Evolutionary conservation across 2,113 vertebrate species (phyloP), one percentile per base, ranked within the genome.

Genomic region (Turnix velox): DNA sequence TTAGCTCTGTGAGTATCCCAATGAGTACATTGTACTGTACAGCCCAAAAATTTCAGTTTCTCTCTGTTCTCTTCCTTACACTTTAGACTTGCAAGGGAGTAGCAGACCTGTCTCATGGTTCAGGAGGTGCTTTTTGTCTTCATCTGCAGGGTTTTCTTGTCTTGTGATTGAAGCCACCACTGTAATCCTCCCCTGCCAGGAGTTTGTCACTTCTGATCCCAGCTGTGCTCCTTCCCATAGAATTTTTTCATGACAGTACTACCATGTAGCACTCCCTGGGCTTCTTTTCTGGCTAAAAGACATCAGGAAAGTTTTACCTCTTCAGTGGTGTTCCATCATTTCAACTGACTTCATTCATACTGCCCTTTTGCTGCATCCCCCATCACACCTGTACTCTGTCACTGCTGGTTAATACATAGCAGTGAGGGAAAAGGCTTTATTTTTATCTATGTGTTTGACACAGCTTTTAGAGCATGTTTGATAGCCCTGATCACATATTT

Each of bases 231-330:
- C 49, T 71, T 46, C 30, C 59, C 0, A 0, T 27, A 42, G 42
- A 43, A 55, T 48, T 33, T 77, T 40, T 55, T 22, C 16, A 16
- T 49, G 71, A 65, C 61, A 71, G 48, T 48, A 62, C 51, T n/a
- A 35, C 19, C 0, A 0, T 11, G 40, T 18, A 48, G 84, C 0
- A 2, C 69, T 61, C 79, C 0, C 0, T 74, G 45, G 35, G 28
- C 88, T 88, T 78, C 48, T 52, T 57, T 84, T 10, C 33, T 8
- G 33, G 24, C 43, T 71, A 63, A 86, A 93, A 95, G 58, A 49
- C 33, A 52, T 22, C 0, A 0, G 54, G 54, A 69, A 17, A 71
- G 39, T 52, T 83, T 69, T 54, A 88, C 46, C n/a, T 77, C 39
- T 65, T 73, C 20, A 13, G 54, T 39, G 45, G 20, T 73, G 7